phyloP scores from a whole-genome alignment of 2,888 invertebrate genomes.

The Brachypterus glaber region DNA sequence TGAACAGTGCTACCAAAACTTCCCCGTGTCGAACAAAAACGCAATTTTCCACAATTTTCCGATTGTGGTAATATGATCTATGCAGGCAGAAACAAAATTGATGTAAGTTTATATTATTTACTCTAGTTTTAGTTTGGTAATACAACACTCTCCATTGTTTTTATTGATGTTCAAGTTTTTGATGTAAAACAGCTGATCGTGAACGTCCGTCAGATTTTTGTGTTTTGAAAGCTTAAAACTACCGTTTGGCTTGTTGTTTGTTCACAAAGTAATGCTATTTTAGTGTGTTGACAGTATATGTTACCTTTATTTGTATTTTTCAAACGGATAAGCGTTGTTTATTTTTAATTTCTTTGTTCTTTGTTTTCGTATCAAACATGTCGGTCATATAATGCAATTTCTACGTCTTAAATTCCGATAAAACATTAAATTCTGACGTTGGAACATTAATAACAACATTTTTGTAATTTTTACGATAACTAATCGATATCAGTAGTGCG shows the following conservation, averaged over 20 bases:
- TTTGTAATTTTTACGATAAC: no score
- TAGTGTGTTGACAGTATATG: no score
- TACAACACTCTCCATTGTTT: slow-evolving; percentile 14
- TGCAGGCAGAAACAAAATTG: slow-evolving; percentile 56
- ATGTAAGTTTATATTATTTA: slow-evolving; percentile 41
- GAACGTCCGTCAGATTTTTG: slow-evolving; percentile 33
- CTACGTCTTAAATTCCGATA: slow-evolving; percentile 26
- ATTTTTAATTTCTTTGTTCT: slow-evolving; percentile 20
- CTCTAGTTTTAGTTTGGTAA: slow-evolving; percentile 11
- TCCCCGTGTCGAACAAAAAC: slow-evolving; percentile 13
- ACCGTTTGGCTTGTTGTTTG: no score
- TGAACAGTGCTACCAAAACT: slow-evolving; percentile 31
- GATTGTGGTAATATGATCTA: slow-evolving; percentile 47
- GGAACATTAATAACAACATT: slow-evolving; percentile 17
- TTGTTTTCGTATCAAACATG: slow-evolving; percentile 29
- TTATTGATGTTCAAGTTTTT: slow-evolving; percentile 32
- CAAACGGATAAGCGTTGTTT: neutral
- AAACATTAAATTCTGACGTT: slow-evolving; percentile 10
- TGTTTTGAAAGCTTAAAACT: slow-evolving; percentile 15
- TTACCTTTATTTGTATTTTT: slow-evolving; percentile 1
- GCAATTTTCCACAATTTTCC: slow-evolving; percentile 11
- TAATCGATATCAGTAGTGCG: no score
- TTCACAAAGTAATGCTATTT: no score
- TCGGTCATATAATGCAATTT: slow-evolving; percentile 32
- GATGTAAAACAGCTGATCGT: slow-evolving; percentile 51